Evolutionary conservation across 2,888 invertebrate species (phyloP).

Genomic region (Escarpia spicata): DNA sequence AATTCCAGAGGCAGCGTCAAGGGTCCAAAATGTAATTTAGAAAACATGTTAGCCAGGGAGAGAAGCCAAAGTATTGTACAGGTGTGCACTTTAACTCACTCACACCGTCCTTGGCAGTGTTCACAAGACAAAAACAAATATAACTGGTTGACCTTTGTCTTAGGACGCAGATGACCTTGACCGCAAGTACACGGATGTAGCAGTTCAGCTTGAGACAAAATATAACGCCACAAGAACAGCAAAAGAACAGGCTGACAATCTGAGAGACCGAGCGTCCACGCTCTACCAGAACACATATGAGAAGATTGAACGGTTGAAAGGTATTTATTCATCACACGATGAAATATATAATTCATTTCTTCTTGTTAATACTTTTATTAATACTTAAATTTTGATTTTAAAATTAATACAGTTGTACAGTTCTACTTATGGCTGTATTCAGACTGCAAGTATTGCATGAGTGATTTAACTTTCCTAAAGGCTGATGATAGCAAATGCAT

Average conservation of each 20-base stretch:
- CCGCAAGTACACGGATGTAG: slow-evolving; percentile 78
- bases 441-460: slow-evolving; percentile 6
- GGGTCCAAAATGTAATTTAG: neutral
- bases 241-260: slow-evolving; percentile 79
- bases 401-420: too few relatives aligned
- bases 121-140: slow-evolving; percentile 22
- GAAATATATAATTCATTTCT: neutral
- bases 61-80: neutral
- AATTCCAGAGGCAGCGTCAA: slow-evolving; percentile 22
- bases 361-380: slow-evolving; percentile 21
- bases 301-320: slow-evolving; percentile 71
- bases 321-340: slow-evolving; percentile 62
- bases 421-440: neutral
- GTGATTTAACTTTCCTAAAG: neutral
- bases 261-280: slow-evolving; percentile 83
- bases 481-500: neutral
- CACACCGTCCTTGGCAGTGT: neutral
- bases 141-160: slow-evolving; percentile 25
- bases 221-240: slow-evolving; percentile 79
- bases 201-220: slow-evolving; percentile 77
- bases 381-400: neutral
- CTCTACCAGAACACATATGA: slow-evolving; percentile 78
- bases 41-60: too few relatives aligned
- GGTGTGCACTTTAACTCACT: slow-evolving; percentile 17
- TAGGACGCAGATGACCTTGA: slow-evolving; percentile 69